Base-by-base conservation (phyloP, 2,888 invertebrate genomes). In the Euzophera pinguis region DNA sequence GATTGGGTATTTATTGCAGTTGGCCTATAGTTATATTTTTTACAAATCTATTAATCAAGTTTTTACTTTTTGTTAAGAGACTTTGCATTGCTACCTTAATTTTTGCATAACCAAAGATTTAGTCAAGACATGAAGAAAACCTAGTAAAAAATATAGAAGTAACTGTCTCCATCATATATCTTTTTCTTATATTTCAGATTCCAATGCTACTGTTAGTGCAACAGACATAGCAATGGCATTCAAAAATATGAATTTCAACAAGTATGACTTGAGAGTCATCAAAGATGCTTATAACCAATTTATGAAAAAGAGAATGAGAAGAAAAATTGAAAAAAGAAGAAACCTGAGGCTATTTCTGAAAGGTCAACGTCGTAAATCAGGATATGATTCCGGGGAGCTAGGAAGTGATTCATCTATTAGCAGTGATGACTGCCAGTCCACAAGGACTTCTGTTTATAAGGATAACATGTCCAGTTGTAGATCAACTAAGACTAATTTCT, bases 381-480 rank as follows among this genome's bases (percentile, higher is more conserved):
- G 76, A 0, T 69, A 76, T 63, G 83, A 84, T 55, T 86, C 85
- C 0, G 84, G 80, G 5, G 84, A 83, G 10, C 72, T 69, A 57
- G 84, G 71, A 12, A 84, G 84, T 70, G 71, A 81, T 58, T 86
- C 86, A 16, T 84, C 87, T 4, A 55, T 76, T 17, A 84, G 82
- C 54, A 82, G 82, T 69, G 81, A 85, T 69, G 83, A 81, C 60
- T 68, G 72, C 56, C 69, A 65, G 53, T 83, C 84, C 1, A 59
- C 62, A 17, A 72, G 63, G 59, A 77, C 76, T 41, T 63, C 60
- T 35, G 54, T 61, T 45, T 65, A 62, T 52, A 73, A 63, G 55
- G 63, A 66, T 47, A 73, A 72, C 45, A 57, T 65, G 55, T 67
- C 69, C 34, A 67, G 65, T 60, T 62, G 67, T 60, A 62, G 64